Base-by-base conservation (phyloP, 2,888 invertebrate genomes). In the Pristionchus mayeri region DNA sequence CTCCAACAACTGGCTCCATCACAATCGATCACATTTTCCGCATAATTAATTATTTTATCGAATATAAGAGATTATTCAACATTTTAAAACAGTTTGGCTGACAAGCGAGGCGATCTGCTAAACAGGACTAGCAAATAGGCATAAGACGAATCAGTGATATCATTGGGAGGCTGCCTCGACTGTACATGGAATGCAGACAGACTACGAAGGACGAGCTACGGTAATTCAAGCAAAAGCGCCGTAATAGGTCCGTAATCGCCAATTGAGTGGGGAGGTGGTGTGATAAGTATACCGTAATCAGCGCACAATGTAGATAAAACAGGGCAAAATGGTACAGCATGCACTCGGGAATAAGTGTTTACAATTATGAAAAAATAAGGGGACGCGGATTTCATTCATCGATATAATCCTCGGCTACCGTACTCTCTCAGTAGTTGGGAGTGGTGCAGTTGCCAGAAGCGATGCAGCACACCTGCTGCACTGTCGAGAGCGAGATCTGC, bases 391-490 rank as follows among this genome's bases (percentile, higher is more conserved):
- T 57, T 9, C 4, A 57, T 67, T 37, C 9, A 67, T 44, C 71
- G 40, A 71, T 71, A n/a, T n/a, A 40, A n/a, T 24, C 44, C 2
- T 16, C 37, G 71, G 44, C 97, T 96, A 94, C 99, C 99, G 87
- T 98, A 98, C 95, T 97, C 96, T 95, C 99, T 99, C 84, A 99
- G 97, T 98, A 98, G 93, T 94, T 93, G 88, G 81, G 44, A 2
- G 63, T 37, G 21, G 91, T 91, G 84, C 91, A 91, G 83, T 91
- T 91, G 3, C 91, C 91, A 71, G 86, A 86, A 3, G 91, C 90
- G 57, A 91, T 86, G 83, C 91, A 91, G 86, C 91, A 91, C 37
- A 91, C 91, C 71, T 89, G 89, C 79, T 91, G 91, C 48, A 85
- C 84, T 13, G 87, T 85, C 34, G 88, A 86, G 24, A 90, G 82